Conservation (phyloP, 2,797 vertebrate genomes). For the Tadarida brasiliensis region DNA sequence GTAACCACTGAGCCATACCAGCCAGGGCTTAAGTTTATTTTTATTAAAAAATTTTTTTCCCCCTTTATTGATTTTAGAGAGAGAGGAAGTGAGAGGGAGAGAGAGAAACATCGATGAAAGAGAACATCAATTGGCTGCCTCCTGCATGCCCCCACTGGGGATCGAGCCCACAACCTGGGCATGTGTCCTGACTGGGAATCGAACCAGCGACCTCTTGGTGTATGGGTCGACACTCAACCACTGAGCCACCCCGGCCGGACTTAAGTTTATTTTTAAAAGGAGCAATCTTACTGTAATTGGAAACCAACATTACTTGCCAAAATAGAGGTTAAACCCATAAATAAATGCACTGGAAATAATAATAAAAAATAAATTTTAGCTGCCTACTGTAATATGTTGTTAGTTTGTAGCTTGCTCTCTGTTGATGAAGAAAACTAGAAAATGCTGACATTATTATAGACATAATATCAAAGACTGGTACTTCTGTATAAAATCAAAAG, state of each 20-base stretch:
- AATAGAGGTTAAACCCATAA: conserved; percentile 28
- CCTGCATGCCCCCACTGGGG: no score
- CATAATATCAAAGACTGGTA: neutral
- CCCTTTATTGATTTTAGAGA: no score
- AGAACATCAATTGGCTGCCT: neutral
- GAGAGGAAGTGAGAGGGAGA: no score
- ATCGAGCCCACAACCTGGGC: no score
- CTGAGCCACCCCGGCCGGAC: no score
- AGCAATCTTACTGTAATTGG: neutral
- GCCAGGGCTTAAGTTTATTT: neutral
- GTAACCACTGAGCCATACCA: neutral
- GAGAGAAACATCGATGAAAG: neutral
- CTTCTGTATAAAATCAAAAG: conserved; percentile 34
- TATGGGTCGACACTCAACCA: no score
- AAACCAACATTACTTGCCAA: conserved; percentile 37
- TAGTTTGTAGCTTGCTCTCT: neutral
- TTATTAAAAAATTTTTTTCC: no score
- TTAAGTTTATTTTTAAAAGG: conserved; percentile 53
- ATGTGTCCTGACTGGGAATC: neutral
- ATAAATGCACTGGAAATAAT: neutral
- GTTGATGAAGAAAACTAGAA: conserved; percentile 60
- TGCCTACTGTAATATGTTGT: neutral
- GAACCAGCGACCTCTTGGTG: neutral
- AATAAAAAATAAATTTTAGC: neutral
- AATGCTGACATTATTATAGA: conserved; percentile 33